Evolutionary conservation across 2,113 vertebrate species (phyloP).

Genomic region (mouse (Mus musculus)): GRCm39 chr14:96609001-96609500

Average conservation of each 20-base stretch:
- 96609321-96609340: background rate
- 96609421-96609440: background rate
- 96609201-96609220: background rate
- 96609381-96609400: background rate
- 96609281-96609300: background rate
- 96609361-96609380: background rate
- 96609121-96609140: background rate
- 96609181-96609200: background rate
- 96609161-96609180: background rate
- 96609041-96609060: no score
- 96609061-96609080: no score
- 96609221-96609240: background rate
- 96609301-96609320: background rate
- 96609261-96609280: background rate
- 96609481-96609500: background rate
- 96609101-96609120: background rate
- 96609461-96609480: background rate
- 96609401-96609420: no score
- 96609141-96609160: background rate
- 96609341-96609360: background rate
- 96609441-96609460: background rate
- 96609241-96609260: background rate
- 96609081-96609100: background rate
- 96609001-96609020: background rate
- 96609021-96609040: background rate